Evolutionary conservation across 64 coral and sea anemone species (phyloP).

Genomic region (Cladopsammia gracilis): DNA sequence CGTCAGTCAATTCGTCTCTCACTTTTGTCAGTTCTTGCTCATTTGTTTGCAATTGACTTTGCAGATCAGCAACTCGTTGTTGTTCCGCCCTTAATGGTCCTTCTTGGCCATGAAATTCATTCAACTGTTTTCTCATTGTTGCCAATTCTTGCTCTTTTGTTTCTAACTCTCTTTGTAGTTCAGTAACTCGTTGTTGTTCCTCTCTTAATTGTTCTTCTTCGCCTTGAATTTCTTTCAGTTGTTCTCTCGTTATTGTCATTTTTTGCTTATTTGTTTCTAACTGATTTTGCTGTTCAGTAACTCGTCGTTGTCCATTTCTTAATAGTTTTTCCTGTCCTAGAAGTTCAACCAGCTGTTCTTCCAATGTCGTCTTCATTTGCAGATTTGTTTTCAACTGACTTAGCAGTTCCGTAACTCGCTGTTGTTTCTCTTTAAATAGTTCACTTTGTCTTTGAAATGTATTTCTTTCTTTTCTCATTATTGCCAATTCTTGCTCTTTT

Average conservation of each 20-base stretch:
- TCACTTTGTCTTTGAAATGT: too few species aligned
- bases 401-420: too few species aligned
- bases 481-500: neutral
- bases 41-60: neutral
- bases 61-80: neutral
- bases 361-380: too few species aligned
- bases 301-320: too few species aligned
- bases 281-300: neutral
- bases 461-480: too few species aligned
- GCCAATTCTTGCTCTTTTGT: neutral
- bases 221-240: neutral
- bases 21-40: neutral
- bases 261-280: neutral
- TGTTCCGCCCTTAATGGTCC: neutral
- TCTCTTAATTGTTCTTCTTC: neutral
- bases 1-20: neutral
- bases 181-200: neutral
- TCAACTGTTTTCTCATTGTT: neutral
- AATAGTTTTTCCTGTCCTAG: too few species aligned
- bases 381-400: too few species aligned
- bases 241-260: neutral
- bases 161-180: neutral
- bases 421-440: too few species aligned
- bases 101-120: neutral
- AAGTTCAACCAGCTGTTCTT: too few species aligned